Evolutionary conservation across 2,888 invertebrate species (phyloP).

Genomic region (Achlya flavicornis): DNA sequence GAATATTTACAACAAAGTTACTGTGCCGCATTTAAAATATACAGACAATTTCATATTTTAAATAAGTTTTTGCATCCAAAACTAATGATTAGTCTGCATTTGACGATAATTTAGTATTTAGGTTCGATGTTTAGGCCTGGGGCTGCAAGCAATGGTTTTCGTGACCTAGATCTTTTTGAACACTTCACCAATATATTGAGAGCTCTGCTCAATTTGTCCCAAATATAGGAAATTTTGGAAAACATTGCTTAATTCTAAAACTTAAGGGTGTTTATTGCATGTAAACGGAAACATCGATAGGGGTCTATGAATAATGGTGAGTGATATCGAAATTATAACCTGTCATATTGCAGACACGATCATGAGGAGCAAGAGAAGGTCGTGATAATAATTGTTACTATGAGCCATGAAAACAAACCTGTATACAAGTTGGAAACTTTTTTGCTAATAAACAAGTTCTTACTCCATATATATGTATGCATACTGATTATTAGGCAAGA

Average conservation of each 20-base stretch:
- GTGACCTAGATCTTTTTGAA: conserved; percentile 80
- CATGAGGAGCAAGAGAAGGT: conserved; percentile 72
- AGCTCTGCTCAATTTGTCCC: conserved; percentile 36
- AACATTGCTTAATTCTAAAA: conserved; percentile 25
- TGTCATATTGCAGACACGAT: conserved; percentile 77
- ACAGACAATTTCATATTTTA: conserved; percentile 59
- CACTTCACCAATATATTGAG: conserved; percentile 51
- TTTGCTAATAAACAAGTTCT: background rate
- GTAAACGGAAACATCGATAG: conserved; percentile 27
- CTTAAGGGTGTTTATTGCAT: conserved; percentile 43
- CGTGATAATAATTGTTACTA: conserved; percentile 60
- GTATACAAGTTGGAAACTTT: background rate
- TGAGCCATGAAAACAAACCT: conserved; percentile 37
- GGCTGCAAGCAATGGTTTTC: conserved; percentile 75
- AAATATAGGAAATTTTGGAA: conserved; percentile 32
- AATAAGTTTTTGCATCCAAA: conserved; percentile 61
- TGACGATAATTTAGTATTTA: conserved; percentile 77
- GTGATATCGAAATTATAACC: conserved; percentile 74
- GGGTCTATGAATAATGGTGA: conserved; percentile 46
- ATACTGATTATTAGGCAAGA: background rate
- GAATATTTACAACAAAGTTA: conserved; percentile 34
- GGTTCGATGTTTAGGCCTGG: conserved; percentile 69
- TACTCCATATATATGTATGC: background rate
- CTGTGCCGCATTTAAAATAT: conserved; percentile 44
- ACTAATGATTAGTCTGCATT: conserved; percentile 72